A percentile compares a stretch with the other conserved stretches of the same genome.
These are phyloP conservation scores for Ligdia adustata DNA, from an alignment of 2,888 invertebrate species.

Conservation along the genomic window DNA sequence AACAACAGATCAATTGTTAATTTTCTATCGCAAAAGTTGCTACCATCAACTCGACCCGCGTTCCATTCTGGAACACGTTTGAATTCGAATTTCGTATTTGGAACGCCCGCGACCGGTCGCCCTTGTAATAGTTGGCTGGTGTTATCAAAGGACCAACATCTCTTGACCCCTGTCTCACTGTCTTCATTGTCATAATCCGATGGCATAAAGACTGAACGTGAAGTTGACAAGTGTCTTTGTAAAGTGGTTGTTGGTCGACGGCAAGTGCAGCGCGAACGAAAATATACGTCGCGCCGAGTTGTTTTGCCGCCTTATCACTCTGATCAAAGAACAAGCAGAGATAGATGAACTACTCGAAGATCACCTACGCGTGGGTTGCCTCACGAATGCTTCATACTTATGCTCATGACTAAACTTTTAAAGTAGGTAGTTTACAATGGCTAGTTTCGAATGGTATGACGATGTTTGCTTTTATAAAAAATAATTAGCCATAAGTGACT, in stretches of 20 bases:
- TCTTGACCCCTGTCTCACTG: conserved; percentile 55
- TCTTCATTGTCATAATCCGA: conserved; percentile 41
- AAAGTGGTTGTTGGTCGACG: conserved; percentile 68
- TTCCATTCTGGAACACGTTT: conserved; percentile 74
- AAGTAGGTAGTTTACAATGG: too few relatives aligned
- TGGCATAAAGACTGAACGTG: conserved; percentile 43
- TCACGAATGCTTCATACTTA: too few relatives aligned
- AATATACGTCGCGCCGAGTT: conserved; percentile 81
- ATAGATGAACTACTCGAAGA: too few relatives aligned
- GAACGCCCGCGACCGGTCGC: conserved; percentile 80
- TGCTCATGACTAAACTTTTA: too few relatives aligned
- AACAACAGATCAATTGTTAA: too few relatives aligned
- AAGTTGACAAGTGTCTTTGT: conserved; percentile 59
- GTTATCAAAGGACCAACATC: conserved; percentile 72
- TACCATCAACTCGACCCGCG: conserved; percentile 43
- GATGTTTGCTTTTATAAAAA: too few relatives aligned
- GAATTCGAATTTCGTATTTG: conserved; percentile 78
- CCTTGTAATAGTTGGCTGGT: conserved; percentile 83
- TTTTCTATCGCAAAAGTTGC: conserved; percentile 29
- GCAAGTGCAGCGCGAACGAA: conserved; percentile 83
- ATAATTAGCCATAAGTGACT: too few relatives aligned
- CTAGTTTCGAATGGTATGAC: too few relatives aligned
- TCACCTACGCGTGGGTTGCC: too few relatives aligned
- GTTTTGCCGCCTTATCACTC: conserved; percentile 84
- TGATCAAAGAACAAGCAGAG: too few relatives aligned